These are phyloP conservation scores for Saxidomus purpurata DNA, from an alignment of 1,140 invertebrate species.

Conservation along the genomic window DNA sequence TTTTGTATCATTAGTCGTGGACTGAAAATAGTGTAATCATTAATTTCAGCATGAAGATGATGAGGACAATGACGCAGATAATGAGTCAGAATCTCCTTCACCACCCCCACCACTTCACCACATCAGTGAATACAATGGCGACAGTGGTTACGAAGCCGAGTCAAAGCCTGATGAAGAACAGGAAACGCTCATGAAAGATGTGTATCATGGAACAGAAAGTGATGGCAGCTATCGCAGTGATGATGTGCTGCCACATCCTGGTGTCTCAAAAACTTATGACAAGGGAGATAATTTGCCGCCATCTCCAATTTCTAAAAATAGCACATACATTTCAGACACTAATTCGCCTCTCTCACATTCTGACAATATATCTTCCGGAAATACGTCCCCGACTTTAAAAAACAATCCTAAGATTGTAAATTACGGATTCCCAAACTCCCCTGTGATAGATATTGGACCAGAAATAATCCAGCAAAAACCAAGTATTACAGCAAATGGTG, in stretches of 20 bases:
- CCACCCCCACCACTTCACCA: conserved; percentile 65
- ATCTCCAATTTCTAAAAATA: conserved; percentile 59
- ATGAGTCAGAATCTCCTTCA: conserved; percentile 57
- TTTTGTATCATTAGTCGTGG: too few relatives aligned
- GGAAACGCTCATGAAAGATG: conserved; percentile 65
- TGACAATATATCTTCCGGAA: conserved; percentile 40
- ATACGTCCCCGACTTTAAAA: conserved; percentile 11
- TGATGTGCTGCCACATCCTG: not conserved
- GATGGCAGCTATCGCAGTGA: conserved; percentile 35
- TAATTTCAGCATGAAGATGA: conserved; percentile 59
- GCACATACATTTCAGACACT: conserved; percentile 48
- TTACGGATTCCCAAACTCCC: conserved; percentile 53
- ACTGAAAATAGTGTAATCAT: too few relatives aligned
- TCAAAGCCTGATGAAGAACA: conserved; percentile 79
- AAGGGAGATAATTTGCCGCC: conserved; percentile 32
- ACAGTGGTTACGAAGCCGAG: conserved; percentile 80
- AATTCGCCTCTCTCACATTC: conserved; percentile 44
- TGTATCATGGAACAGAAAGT: conserved; percentile 43
- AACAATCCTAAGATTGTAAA: conserved; percentile 34
- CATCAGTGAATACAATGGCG: conserved; percentile 75
- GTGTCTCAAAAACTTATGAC: not conserved
- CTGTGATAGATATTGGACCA: conserved; percentile 54
- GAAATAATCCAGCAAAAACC: conserved; percentile 47
- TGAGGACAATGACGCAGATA: conserved; percentile 64
- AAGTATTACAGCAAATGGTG: conserved; percentile 13